Base-by-base conservation (phyloP, 2,888 invertebrate species). In the Stegana nigrithorax region DNA sequence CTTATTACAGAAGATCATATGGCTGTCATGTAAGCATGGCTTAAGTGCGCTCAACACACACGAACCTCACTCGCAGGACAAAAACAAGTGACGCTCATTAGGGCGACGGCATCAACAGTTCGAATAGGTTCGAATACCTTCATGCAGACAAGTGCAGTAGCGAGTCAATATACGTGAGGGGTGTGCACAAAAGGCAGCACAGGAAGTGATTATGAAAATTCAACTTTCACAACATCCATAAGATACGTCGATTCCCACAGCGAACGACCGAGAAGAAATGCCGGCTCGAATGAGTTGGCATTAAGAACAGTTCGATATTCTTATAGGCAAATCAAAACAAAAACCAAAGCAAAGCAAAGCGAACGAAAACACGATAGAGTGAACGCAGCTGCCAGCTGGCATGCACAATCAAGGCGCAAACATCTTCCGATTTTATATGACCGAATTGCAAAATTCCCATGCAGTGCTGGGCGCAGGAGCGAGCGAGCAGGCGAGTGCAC, bases 361-460 rank as follows among this genome's bases (percentile, higher is more conserved):
- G 19, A 21, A 45, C 14, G 0, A 21, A 45, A 19, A 47, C 21
- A 47, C 47, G 27, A 36, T 55, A 19, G 21, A 55, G 17, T 36
- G 21, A 10, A 10, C 70, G 64, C 75, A 79, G 80, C 75, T 77
- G 75, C 53, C 32, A 29, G 47, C 47, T 47, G 47, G n/a, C 23
- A 66, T 71, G 70, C 66, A 64, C 70, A 55, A 55, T 55, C 53
- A 55, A 55, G 51, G 29, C 29, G 39, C n/a, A 19, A 23, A 21
- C 23, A 29, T 56, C 50, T 59, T 36, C 25, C 53, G 58, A 44
- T 17, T 44, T 59, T 17, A 50, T 36, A 50, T 58, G 59, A 63
- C 64, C 62, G 67, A 67, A 70, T 68, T 72, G 72, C 73, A 71
- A 75, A 79, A 78, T 81, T 78, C 74, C 80, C 74, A 78, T 80